Base-by-base conservation (phyloP, 2,888 invertebrate genomes). In the Standfussiana lucernea region DNA sequence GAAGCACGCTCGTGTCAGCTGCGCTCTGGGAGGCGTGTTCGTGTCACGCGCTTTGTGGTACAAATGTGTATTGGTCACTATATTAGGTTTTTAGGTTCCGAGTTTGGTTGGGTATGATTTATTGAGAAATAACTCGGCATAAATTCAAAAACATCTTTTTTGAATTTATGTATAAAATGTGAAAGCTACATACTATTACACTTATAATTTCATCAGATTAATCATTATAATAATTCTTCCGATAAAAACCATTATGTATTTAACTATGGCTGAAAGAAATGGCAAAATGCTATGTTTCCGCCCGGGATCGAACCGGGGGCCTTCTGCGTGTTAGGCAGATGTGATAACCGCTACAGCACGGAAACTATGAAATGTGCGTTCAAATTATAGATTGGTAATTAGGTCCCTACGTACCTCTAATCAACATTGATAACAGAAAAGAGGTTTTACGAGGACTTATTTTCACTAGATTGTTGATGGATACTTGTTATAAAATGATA, bases 311-410 rank as follows among this genome's bases (percentile, higher is more conserved):
- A 98, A 98, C 98, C 98, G 98, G 98, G 98, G 98, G 97, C 98
- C 98, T 98, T 98, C 98, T 98, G 98, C 98, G 98, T 98, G 98
- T 98, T 98, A 98, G 98, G 98, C 98, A 98, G 98, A 98, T 98
- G 98, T 98, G 98, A 98, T 98, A 98, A 98, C 98, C 98, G 98
- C 98, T 98, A 98, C 98, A 98, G 98, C 98, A 98, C 98, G 98
- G 98, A 98, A 98, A 98, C 98, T 59, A 89, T 91, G 15, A 3
- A 1, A 0, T 6, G 0, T 7, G 15, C 2, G 7, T 15, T 28
- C 7, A 28, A 56, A 28, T 56, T 56, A 56, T 28, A 28, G 6
- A 56, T 28, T 28, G 28, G 15, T 28, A 15, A n/a, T n/a, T 50
- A 50, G 11, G 50, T 50, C n/a, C 11, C 11, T 11, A n/a, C 4